Evolutionary conservation across 2,888 invertebrate genomes (phyloP).

Genomic region (Sphaerophoria taeniata): DNA sequence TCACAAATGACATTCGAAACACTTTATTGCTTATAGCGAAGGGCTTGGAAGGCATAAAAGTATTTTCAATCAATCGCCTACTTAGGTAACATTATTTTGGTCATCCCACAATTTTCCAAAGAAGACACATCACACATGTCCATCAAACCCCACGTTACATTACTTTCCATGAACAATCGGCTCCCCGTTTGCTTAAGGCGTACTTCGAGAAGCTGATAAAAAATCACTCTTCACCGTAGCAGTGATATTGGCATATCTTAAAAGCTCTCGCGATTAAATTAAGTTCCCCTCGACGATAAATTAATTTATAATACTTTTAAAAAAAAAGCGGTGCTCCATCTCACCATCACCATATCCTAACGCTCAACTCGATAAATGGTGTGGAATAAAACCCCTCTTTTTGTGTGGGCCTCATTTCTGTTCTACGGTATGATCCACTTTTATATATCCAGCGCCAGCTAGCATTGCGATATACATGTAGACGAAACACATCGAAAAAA

Average conservation of each 20-base stretch:
- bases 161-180: not conserved
- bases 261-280: conserved; percentile 71
- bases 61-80: conserved; percentile 64
- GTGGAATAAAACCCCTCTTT: conserved; percentile 30
- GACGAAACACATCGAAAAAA: conserved; percentile 15
- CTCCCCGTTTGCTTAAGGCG: not conserved
- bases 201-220: not conserved
- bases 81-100: conserved; percentile 45
- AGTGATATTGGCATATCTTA: conserved; percentile 60
- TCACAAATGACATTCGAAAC: no score
- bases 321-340: conserved; percentile 33
- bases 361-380: conserved; percentile 17
- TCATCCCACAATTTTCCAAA: not conserved
- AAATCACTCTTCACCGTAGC: conserved; percentile 5
- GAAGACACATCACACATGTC: conserved; percentile 35
- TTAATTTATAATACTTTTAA: conserved; percentile 71
- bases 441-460: conserved; percentile 22
- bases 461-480: conserved; percentile 27
- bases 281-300: conserved; percentile 66
- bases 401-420: not conserved
- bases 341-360: not conserved
- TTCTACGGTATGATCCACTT: conserved; percentile 40
- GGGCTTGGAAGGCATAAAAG: conserved; percentile 17
- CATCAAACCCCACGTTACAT: not conserved
- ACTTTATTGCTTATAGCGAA: not conserved